phyloP scores from a whole-genome alignment of 1,140 invertebrate genomes.

The Colletes latitarsis region DNA sequence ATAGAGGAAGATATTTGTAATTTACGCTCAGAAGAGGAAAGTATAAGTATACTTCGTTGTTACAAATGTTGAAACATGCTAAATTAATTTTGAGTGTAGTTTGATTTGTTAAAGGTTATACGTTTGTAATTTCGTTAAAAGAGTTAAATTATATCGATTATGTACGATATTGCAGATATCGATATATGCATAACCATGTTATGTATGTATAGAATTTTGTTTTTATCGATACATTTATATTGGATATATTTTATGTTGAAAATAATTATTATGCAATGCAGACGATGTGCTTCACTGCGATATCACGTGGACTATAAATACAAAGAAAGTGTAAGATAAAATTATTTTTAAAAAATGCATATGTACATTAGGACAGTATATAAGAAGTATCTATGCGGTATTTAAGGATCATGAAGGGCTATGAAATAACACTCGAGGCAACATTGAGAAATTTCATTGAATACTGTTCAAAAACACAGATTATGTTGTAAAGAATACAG shows the following conservation, averaged over 20 bases:
- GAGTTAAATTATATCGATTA: neutral
- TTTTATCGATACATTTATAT: slow-evolving; percentile 14
- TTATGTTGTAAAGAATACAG: slow-evolving; percentile 64
- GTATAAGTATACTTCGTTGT: slow-evolving; percentile 8
- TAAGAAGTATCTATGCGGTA: neutral
- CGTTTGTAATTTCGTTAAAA: slow-evolving; percentile 6
- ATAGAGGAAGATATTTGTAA: slow-evolving; percentile 17
- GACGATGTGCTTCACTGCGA: slow-evolving; percentile 10
- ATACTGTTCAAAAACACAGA: slow-evolving; percentile 68
- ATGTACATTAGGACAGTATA: neutral
- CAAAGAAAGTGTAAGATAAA: neutral
- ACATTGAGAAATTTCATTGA: slow-evolving; percentile 53
- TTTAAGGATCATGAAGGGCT: slow-evolving; percentile 5
- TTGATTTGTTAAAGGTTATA: neutral
- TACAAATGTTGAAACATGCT: neutral
- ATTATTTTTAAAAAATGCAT: slow-evolving; percentile 6
- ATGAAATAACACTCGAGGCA: slow-evolving; percentile 45
- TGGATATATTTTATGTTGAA: neutral
- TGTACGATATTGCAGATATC: neutral
- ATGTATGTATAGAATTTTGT: slow-evolving; percentile 8
- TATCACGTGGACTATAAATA: slow-evolving; percentile 4
- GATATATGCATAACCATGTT: neutral
- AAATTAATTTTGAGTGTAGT: slow-evolving; percentile 1
- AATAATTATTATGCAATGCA: slow-evolving; percentile 1
- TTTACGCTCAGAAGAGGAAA: slow-evolving; percentile 6